Conservation (phyloP, 2,797 vertebrate species). For the Pteropus rufus region DNA sequence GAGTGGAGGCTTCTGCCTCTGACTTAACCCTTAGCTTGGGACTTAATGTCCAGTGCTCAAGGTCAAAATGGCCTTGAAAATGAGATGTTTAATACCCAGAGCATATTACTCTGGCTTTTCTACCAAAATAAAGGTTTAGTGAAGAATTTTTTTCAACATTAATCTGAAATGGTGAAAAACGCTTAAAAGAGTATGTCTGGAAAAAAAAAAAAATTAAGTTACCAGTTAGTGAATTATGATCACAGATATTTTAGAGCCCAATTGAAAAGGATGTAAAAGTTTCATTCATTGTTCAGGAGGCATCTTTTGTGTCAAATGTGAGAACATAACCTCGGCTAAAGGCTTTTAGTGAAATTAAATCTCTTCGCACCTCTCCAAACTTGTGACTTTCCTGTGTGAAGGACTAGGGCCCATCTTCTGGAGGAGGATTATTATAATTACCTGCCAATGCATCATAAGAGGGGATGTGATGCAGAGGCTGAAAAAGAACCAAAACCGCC, state of each 20-base stretch:
- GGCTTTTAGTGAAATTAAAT: constrained; percentile 73
- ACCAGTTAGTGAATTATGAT: constrained; percentile 46
- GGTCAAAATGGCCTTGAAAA: background rate
- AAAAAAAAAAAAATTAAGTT: constrained; percentile 39
- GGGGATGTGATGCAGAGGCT: background rate
- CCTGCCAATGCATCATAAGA: background rate
- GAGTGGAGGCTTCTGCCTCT: background rate
- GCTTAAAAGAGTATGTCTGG: background rate
- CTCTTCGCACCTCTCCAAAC: constrained; percentile 37
- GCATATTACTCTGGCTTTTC: background rate
- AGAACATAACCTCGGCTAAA: background rate
- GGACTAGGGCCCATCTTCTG: background rate
- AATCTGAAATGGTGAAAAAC: background rate
- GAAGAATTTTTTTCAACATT: constrained; percentile 20
- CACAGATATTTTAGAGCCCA: constrained; percentile 61
- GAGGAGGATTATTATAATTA: background rate
- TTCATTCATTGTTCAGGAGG: constrained; percentile 52
- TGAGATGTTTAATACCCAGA: background rate
- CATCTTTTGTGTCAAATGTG: constrained; percentile 44
- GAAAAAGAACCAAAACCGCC: background rate
- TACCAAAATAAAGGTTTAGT: background rate
- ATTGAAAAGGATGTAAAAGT: constrained; percentile 63
- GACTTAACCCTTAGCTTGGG: background rate
- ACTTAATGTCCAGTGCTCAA: background rate
- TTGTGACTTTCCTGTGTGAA: background rate